Evolutionary conservation across 2,888 invertebrate genomes (phyloP).

Genomic region (Rotaria magnacalcarata): DNA sequence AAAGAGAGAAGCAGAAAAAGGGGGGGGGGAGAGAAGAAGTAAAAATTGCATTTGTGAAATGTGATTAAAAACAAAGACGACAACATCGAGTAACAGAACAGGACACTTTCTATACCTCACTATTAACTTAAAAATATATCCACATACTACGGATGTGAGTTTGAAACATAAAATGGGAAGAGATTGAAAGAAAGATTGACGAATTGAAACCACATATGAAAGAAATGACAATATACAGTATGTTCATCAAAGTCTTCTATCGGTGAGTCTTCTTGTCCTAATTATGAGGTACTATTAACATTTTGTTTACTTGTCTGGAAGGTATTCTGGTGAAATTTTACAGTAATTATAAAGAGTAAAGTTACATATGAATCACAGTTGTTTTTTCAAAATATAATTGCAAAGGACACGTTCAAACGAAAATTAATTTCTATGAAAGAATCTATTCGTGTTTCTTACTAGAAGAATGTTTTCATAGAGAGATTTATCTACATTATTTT

Average conservation of each 20-base stretch:
- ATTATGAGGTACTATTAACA: background rate
- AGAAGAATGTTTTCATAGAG: no score
- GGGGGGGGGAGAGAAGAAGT: background rate
- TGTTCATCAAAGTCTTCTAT: constrained; percentile 6
- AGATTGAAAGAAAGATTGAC: background rate
- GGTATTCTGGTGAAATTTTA: no score
- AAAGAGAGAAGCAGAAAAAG: background rate
- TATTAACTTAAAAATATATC: background rate
- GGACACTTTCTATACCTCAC: background rate
- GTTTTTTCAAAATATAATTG: no score
- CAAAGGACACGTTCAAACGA: no score
- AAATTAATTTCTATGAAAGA: no score
- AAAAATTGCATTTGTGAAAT: background rate
- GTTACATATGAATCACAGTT: no score
- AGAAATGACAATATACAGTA: background rate
- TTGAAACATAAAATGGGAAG: background rate
- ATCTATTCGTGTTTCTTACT: no score
- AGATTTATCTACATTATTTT: no score
- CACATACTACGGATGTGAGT: background rate
- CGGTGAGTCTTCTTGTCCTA: background rate
- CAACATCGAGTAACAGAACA: background rate
- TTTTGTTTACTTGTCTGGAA: background rate
- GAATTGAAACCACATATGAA: background rate
- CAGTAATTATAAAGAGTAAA: no score
- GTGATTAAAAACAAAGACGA: background rate